Evolutionary conservation across 2,888 invertebrate species (phyloP), one percentile per base, ranked within the genome.

Genomic region (Heteromyza rotundicornis): DNA sequence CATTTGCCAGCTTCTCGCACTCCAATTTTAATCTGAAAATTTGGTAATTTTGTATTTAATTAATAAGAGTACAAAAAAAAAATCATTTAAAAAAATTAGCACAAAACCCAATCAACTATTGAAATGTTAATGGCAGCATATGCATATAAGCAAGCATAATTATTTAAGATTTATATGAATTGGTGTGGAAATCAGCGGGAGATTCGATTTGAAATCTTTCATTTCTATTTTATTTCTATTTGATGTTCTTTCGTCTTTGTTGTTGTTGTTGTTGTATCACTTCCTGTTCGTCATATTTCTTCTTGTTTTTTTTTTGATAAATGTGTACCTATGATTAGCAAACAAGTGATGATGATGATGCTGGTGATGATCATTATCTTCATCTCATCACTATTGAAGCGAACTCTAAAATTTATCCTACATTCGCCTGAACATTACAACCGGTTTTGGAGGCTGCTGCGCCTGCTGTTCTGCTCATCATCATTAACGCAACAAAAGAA

Each of bases 1-100:
- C 98, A 84, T 92, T 93, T 69, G 94, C 95, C 84, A 98, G 85
- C 86, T 98, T 98, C 85, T 98, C 98, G 86, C 96, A 95, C 87
- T 98, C 98, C 86, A 96, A 88, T 87, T 97, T 96, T 82, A 97
- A 87, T 84, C 96, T 97, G 89, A 64, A 89, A 87, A 75, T 32
- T 32, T 5, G 7, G 32, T 32, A 32, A n/a, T n/a, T n/a, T n/a
- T n/a, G n/a, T n/a, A n/a, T n/a, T n/a, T n/a, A n/a, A n/a, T n/a
- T n/a, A n/a, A n/a, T n/a, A n/a, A 32, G 32, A 32, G 12, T n/a
- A 5, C 32, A 32, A 32, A 32, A 12, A 5, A 32, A 32, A 32
- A 5, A 32, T 32, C 12, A 32, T 8, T 32, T 12, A 32, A 8
- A 12, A 32, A 32, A 32, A 12, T 5, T 32, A 32, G n/a, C 32